A percentile compares a stretch with the other conserved stretches of the same genome.
phyloP scores from a whole-genome alignment of 2,797 vertebrate species.

The Hyperoplus lanceolatus region DNA sequence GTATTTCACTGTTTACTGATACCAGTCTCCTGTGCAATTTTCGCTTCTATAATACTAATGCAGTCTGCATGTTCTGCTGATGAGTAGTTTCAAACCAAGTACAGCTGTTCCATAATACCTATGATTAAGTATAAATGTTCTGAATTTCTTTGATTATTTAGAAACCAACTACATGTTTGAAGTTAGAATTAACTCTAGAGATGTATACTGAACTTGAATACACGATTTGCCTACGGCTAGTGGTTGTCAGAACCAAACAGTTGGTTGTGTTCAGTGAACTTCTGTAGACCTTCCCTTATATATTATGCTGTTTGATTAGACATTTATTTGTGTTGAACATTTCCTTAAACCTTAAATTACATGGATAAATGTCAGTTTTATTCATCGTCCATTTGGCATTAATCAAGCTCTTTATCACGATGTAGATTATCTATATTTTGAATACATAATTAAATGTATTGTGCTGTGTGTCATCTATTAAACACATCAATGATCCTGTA shows the following conservation, averaged over 20 bases:
- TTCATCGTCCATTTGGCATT: too few species aligned
- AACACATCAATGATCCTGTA: not conserved
- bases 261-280: not conserved
- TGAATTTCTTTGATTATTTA: conserved; percentile 47
- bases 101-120: conserved; percentile 2
- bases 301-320: too few species aligned
- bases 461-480: not conserved
- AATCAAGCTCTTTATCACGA: too few species aligned
- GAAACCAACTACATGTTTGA: conserved; percentile 49
- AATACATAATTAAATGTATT: not conserved
- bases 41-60: conserved; percentile 25
- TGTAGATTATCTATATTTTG: not conserved
- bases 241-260: conserved; percentile 22
- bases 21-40: not conserved
- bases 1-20: conserved; percentile 35
- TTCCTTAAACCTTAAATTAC: too few species aligned
- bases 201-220: conserved; percentile 38
- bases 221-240: conserved; percentile 32
- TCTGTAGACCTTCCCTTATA: not conserved
- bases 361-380: too few species aligned
- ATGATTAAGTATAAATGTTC: conserved; percentile 43
- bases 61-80: conserved; percentile 33
- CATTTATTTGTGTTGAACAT: too few species aligned
- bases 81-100: conserved; percentile 31
- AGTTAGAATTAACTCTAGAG: conserved; percentile 45